These are phyloP conservation scores for Machimus rusticus DNA, from an alignment of 2,888 invertebrate species.

Conservation along the genomic window DNA sequence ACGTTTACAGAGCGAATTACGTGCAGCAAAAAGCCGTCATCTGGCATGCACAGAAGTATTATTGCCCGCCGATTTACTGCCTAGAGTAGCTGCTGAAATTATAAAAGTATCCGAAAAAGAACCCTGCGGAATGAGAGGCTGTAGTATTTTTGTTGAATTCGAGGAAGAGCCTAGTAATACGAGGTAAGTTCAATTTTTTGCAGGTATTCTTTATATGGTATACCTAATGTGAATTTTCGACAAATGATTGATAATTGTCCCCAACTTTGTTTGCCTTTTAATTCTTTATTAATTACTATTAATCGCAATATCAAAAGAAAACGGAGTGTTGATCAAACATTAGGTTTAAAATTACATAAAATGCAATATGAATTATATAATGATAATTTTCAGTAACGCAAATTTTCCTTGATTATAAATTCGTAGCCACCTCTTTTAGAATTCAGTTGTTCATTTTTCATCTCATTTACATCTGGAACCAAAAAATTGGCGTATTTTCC, in stretches of 20 bases:
- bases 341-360: not conserved
- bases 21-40: constrained; percentile 81
- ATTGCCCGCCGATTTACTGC: constrained; percentile 82
- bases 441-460: not conserved
- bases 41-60: constrained; percentile 85
- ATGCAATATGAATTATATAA: not conserved
- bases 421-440: not conserved
- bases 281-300: not conserved
- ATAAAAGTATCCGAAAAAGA: constrained; percentile 85
- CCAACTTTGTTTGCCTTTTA: not conserved
- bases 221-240: not conserved
- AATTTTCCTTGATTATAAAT: not conserved
- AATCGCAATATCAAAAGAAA: not conserved
- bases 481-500: not conserved
- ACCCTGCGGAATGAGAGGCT: constrained; percentile 88
- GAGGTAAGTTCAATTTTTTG: constrained; percentile 57
- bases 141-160: constrained; percentile 84
- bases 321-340: too few species aligned
- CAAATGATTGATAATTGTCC: not conserved
- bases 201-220: not conserved
- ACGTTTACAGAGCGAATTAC: constrained; percentile 79
- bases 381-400: not conserved
- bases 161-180: constrained; percentile 72
- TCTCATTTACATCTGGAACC: not conserved
- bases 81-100: constrained; percentile 80